A percentile compares a stretch with the other conserved stretches of the same genome.
phyloP scores from a whole-genome alignment of 2,797 vertebrate species.

The Anas capensis region DNA sequence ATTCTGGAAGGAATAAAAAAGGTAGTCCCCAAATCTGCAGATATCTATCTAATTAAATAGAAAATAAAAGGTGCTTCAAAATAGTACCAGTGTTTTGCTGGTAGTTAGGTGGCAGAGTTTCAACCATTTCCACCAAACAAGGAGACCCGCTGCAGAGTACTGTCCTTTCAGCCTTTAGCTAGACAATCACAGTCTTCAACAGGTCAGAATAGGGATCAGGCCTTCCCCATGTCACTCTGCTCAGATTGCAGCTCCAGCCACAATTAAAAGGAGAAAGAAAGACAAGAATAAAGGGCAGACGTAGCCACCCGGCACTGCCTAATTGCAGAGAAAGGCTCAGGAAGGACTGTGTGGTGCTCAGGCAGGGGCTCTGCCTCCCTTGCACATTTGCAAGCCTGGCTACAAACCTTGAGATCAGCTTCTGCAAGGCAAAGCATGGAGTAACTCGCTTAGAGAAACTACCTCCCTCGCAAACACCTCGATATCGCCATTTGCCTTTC shows the following conservation, averaged over 20 bases:
- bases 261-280: not conserved
- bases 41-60: not conserved
- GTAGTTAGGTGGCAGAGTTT: not conserved
- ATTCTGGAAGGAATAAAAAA: not conserved
- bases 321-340: not conserved
- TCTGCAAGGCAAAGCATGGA: not conserved
- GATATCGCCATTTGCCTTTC: not conserved
- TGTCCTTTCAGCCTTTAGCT: not conserved
- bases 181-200: not conserved
- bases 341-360: not conserved
- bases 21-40: not conserved
- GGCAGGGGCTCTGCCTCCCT: not conserved
- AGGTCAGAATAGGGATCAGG: not conserved
- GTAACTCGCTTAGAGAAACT: not conserved
- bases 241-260: not conserved
- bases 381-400: not conserved
- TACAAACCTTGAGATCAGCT: not conserved
- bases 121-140: not conserved
- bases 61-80: conserved; percentile 1
- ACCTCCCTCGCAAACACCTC: not conserved
- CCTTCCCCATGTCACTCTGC: not conserved
- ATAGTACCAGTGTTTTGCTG: not conserved
- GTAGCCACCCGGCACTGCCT: not conserved
- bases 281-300: not conserved
- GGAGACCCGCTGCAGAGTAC: not conserved